Evolutionary conservation across 2,888 invertebrate species (phyloP), one percentile per base, ranked within the genome.

Genomic region (Gnatocerus cornutus): DNA sequence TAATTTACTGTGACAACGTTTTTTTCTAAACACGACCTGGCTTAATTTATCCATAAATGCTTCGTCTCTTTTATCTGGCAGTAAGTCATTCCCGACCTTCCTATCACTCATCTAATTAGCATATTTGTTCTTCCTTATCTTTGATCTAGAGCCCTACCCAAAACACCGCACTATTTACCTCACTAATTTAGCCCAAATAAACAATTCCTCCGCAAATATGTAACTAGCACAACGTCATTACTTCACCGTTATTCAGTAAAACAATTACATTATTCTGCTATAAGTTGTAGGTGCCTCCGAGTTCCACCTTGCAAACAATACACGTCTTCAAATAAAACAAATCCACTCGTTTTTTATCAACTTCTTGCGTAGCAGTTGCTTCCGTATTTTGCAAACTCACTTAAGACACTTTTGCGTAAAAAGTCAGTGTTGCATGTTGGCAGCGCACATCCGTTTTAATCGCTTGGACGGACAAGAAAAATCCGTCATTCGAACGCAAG

Each of bases 401-500:
- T 16, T 13, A 46, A 13, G 21, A 13, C 16, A 46, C 46, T 29
- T 21, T 33, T 43, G 14, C 21, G 39, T 21, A 12, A 12, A 12
- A 12, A 12, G 10, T 41, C 41, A 41, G 10, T n/a, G 41, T 12
- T 13, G 41, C 41, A 6, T 33, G 33, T 56, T n/a, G 41, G 10
- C 10, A 13, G 59, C 43, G 39, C 39, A 56, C 56, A 41, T 56
- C 56, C 56, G 56, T 10, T 56, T 56, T 39, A 10, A 55, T 55
- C 56, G 56, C 21, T 56, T 41, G 21, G 39, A 41, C 12, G n/a
- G 21, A 29, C 43, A 30, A 39, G 7, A 48, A 63, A 63, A 63
- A 27, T 43, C 14, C 43, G 48, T 61, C 62, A 48, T 45, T 33
- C 55, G 21, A 27, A 46, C 65, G 56, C 46, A 12, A 65, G 65